These are phyloP conservation scores for Agapornis canus DNA, from an alignment of 2,797 vertebrate species.

Conservation along the genomic window DNA sequence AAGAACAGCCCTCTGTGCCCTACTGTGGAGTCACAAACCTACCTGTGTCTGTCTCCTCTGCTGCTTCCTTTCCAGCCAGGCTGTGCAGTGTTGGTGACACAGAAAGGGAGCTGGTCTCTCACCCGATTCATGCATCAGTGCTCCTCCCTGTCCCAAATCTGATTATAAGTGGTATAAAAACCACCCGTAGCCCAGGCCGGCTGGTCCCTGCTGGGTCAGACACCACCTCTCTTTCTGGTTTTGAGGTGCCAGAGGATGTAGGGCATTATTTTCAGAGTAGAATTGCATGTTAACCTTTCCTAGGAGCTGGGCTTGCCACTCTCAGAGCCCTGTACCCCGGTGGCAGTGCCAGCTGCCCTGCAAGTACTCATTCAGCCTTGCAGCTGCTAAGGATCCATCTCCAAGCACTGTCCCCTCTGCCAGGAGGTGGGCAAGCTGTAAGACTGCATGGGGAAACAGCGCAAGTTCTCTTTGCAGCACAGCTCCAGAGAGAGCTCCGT, in stretches of 20 bases:
- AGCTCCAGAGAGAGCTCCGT: not conserved
- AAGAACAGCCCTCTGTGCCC: not conserved
- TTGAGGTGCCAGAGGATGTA: not conserved
- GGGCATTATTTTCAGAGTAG: not conserved
- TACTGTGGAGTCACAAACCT: not conserved
- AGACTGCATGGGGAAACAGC: fast-evolving
- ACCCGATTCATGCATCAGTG: not conserved
- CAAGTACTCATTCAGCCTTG: not conserved
- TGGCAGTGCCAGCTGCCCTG: not conserved
- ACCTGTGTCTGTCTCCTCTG: not conserved
- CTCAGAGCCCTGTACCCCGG: not conserved
- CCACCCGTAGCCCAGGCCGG: not conserved
- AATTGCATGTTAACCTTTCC: not conserved
- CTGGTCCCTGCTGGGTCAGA: not conserved
- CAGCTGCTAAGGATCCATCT: not conserved
- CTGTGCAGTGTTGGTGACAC: not conserved
- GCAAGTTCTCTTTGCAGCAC: not conserved
- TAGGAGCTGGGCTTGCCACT: not conserved
- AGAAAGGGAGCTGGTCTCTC: not conserved
- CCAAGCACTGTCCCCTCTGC: not conserved
- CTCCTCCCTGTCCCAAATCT: not conserved
- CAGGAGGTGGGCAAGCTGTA: not conserved
- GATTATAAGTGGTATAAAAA: not conserved
- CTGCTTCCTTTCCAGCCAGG: not conserved
- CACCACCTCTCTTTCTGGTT: not conserved